Conservation (phyloP, 1,140 invertebrate species). For the Brachionus calyciflorus region DNA sequence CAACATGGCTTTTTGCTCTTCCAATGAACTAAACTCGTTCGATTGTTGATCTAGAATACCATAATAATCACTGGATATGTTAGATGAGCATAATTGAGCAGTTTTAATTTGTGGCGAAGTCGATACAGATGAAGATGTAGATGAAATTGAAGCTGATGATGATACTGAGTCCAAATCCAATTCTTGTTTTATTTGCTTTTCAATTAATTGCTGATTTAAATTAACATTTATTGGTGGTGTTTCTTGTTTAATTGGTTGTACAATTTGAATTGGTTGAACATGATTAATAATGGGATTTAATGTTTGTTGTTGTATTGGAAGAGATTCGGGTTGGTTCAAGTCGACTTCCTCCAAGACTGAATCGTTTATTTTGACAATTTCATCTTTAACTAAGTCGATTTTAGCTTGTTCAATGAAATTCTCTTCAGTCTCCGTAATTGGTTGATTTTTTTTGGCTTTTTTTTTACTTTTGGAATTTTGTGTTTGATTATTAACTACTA, state of each 20-base stretch:
- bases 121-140: constrained; percentile 3
- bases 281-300: not conserved
- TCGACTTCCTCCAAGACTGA: constrained; percentile 11
- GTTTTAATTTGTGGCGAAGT: not conserved
- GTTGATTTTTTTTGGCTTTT: constrained; percentile 19
- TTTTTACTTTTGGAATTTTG: not conserved
- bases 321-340: not conserved
- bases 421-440: not conserved
- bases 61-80: not conserved
- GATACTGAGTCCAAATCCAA: not conserved
- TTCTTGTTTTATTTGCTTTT: not conserved
- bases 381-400: not conserved
- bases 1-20: not conserved
- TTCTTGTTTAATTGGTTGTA: not conserved
- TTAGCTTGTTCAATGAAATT: not conserved
- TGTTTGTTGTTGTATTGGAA: too few species aligned
- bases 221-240: constrained; percentile 9
- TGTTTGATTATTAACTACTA: not conserved
- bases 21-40: not conserved
- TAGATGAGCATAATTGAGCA: not conserved
- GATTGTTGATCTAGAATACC: not conserved
- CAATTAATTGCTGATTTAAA: constrained; percentile 13
- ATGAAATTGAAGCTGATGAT: not conserved
- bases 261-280: not conserved
- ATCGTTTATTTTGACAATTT: not conserved